Base-by-base conservation (phyloP, 2,797 vertebrate genomes). In the Gymnodraco acuticeps region DNA sequence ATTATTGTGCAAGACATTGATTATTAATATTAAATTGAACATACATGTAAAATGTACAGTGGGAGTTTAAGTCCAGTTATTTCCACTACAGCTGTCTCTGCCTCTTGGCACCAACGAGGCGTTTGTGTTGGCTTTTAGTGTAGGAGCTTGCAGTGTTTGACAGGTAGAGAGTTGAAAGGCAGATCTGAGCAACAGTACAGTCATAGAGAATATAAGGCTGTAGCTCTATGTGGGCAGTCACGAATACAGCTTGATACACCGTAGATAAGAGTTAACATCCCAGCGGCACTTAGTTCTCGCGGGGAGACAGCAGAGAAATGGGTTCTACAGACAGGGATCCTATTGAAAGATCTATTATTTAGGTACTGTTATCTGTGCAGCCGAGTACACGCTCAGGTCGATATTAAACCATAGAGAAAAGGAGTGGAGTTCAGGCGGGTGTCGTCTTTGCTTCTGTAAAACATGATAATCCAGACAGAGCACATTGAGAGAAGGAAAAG, bases 61-160 rank as follows among this genome's bases (percentile, higher is more conserved):
- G 27, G 27, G 27, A 27, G 27, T 27, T 27, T 27, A 5, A 5
- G 27, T 27, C 4, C 4, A 27, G 27, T 85, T 80, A 84, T 87
- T 87, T 87, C 78, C 61, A 78, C 73, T 23, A 42, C 87, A 92
- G 87, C 84, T 87, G 87, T 77, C 86, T 84, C 75, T 53, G 66
- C 85, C 79, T 73, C 87, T 92, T 85, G 84, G 12, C 15, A 77
- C 53, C 75, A 81, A 75, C 31, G 75, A 75, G 86, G 64, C 64
- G 1, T 80, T 77, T 72, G 78, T 75, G 76, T 78, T 73, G 61
- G 78, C 65, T 78, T 62, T 15, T 60, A 31, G 75, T n/a, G 16
- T 9, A 31, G 64, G 56, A 60, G 70, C 71, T 64, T 3, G 46
- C 33, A 53, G 80, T 31, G 70, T 66, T 73, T 65, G 82, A 78